Conservation (phyloP, 2,797 vertebrate genomes). For the Falco peregrinus region DNA sequence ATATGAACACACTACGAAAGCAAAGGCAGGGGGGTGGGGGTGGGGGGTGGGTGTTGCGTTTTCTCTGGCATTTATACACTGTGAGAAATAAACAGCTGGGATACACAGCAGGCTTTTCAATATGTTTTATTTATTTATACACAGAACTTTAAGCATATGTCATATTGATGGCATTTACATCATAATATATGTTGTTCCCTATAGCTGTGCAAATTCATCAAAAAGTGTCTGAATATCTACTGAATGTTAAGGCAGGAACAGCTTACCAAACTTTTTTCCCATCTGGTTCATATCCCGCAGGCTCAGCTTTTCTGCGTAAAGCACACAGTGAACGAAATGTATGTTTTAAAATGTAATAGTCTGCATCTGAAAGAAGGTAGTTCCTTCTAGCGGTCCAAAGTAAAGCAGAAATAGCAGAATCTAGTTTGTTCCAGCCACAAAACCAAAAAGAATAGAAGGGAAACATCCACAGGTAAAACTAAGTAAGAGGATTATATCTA, state of each 20-base stretch:
- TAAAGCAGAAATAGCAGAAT: neutral
- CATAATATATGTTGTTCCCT: conserved; percentile 79
- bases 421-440: neutral
- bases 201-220: conserved; percentile 76
- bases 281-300: conserved; percentile 71
- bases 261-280: conserved; percentile 69
- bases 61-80: conserved; percentile 58
- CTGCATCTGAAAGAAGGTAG: neutral
- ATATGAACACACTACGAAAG: conserved; percentile 48
- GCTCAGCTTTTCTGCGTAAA: conserved; percentile 72
- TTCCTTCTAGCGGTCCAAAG: neutral
- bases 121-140: conserved; percentile 80
- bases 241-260: conserved; percentile 55
- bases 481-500: neutral
- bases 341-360: conserved; percentile 52
- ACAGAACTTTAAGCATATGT: conserved; percentile 78
- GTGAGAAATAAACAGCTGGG: conserved; percentile 78
- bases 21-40: neutral
- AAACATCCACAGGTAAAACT: neutral
- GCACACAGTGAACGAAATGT: conserved; percentile 48
- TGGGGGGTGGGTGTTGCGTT: neutral
- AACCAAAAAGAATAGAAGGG: neutral
- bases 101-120: conserved; percentile 74
- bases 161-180: conserved; percentile 79
- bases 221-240: conserved; percentile 69